Percentiles rank a stretch among this genome's conserved stretches.
Conservation (phyloP, 2,888 invertebrate genomes). For the Nebria salina region DNA sequence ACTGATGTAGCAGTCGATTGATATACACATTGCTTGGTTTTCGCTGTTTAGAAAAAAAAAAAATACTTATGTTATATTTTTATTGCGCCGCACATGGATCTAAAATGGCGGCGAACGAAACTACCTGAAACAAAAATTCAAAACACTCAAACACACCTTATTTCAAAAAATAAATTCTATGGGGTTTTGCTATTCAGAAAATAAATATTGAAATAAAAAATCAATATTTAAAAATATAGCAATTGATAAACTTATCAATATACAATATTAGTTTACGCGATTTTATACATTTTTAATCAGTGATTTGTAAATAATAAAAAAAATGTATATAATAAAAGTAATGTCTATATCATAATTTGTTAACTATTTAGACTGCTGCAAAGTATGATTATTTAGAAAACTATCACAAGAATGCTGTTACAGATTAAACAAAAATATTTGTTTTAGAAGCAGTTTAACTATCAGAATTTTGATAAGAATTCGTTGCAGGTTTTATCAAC, state of each 20-base stretch:
- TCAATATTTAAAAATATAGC: no score
- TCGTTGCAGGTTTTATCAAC: neutral
- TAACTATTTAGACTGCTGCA: no score
- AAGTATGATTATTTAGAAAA: no score
- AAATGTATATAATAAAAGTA: no score
- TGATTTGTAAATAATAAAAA: no score
- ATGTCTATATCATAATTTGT: no score
- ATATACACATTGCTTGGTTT: constrained; percentile 45
- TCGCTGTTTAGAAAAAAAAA: constrained; percentile 46
- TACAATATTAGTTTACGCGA: no score
- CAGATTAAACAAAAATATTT: neutral
- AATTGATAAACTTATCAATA: no score
- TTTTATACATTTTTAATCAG: no score
- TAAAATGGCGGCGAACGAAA: constrained; percentile 60
- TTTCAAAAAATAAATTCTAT: neutral
- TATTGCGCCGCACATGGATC: constrained; percentile 55
- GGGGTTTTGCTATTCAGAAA: neutral
- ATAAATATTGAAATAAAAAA: neutral
- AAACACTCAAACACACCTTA: neutral
- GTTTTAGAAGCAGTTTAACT: neutral
- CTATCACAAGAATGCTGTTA: no score
- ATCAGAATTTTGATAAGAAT: neutral
- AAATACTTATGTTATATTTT: constrained; percentile 46
- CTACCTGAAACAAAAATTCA: constrained; percentile 57
- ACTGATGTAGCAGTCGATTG: constrained; percentile 41